Base-by-base conservation (phyloP, 2,888 invertebrate genomes). In the Hesperia comma region DNA sequence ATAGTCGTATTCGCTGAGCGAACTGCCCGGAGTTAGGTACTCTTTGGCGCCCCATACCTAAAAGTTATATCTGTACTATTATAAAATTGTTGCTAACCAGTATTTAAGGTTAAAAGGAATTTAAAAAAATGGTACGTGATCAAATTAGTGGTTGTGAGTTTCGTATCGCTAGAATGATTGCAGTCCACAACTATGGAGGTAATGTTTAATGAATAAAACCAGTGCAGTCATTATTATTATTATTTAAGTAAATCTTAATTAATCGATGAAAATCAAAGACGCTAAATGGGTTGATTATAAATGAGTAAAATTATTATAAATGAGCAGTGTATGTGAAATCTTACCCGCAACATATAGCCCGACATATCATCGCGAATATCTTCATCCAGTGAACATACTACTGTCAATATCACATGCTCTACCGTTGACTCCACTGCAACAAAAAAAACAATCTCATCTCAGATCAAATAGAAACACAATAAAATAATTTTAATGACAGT, bases 11-110 rank as follows among this genome's bases (percentile, higher is more conserved):
- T 98, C 98, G 70, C 96, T 96, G 40, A 99, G 94, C 12, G 95
- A 94, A 41, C 97, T 97, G 62, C 97, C 96, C 14, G 97, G 95
- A 0, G 96, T 95, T 41, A 99, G 88, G 91, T 98, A 99, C 87
- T 99, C 99, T 62, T 96, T 95, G 68, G 97, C 94, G 17, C 98
- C 98, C 94, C 96, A 95, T 61, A 98, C 97, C 94, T 97, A 93
- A 1, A 67, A 15, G 14, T 10, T 37, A 8, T 17, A 17, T 17
- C 8, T 17, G 8, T 46, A 17, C 8, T 1, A 17, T 46, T 37
- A 37, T 37, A 10, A 17, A 46, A 46, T 46, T 46, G 15, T 17
- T 46, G 2, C 37, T 12, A 37, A 12, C 37, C 10, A 37, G 37
- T 37, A 37, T 12, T 37, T 10, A 12, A 37, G 12, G 12, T 37